Evolutionary conservation across 2,888 invertebrate species (phyloP), one percentile per base, ranked within the genome.

Genomic region (Smittia sp.): DNA sequence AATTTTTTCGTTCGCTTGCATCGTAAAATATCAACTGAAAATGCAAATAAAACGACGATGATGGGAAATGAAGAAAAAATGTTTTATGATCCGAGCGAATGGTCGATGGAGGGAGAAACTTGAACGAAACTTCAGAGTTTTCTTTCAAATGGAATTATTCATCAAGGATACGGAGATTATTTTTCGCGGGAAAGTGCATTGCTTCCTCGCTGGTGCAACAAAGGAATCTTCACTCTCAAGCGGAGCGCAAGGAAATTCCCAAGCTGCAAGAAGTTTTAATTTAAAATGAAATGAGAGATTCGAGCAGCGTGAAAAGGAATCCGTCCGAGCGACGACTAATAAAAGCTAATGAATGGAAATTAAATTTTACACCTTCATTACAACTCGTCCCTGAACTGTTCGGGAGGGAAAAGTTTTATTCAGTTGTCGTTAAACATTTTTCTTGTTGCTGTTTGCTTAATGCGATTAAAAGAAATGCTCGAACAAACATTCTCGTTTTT

Each of bases 311-410:
- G 15, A 46, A 46, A 46, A n/a, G 22, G 58, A 46, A 41, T 68
- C 68, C 68, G 38, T 68, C 22, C 22, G 41, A 68, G 20, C 20
- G 18, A 9, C 58, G 58, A 58, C 22, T 58, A 58, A 68, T 39
- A 68, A 68, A 41, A 46, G 68, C 68, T 68, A 68, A 68, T 68
- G 68, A 68, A 68, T 68, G 46, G 24, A 46, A 46, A 68, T 68
- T 68, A 68, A 68, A 68, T 68, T 68, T 46, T 68, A 46, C 68
- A 68, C 68, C 68, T 68, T 68, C 58, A 58, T 46, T 46, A 32
- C 32, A 32, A 32, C 32, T 32, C 32, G 32, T 32, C 32, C 32
- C 32, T 32, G 32, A 32, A 32, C 32, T 32, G 4, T 3, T 32
- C 9, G 32, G 32, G 32, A 32, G n/a, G n/a, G n/a, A n/a, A n/a